Conservation (phyloP, 1,140 invertebrate genomes). For the Ceratosolen fusciceps region DNA sequence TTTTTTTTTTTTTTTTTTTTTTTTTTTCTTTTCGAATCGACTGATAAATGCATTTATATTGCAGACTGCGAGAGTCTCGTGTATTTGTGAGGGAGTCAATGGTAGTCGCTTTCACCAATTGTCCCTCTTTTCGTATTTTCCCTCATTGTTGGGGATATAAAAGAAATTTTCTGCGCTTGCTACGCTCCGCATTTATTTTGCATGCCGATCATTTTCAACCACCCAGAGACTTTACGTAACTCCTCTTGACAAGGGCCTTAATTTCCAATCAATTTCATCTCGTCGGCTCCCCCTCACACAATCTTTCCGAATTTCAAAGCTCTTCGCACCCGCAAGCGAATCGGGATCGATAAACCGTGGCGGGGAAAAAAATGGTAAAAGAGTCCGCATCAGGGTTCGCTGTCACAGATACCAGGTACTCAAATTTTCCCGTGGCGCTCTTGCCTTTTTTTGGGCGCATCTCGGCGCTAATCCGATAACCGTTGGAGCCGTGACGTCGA, state of each 20-base stretch:
- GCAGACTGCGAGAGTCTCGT: background rate
- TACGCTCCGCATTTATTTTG: background rate
- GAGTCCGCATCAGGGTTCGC: background rate
- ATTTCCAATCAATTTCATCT: slow-evolving; percentile 14
- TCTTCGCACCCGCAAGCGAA: slow-evolving; percentile 12
- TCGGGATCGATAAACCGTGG: slow-evolving; percentile 31
- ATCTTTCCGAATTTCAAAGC: background rate
- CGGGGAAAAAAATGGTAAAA: background rate
- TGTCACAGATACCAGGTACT: background rate
- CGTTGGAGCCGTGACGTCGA: background rate
- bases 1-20: no score
- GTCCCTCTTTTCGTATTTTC: slow-evolving; percentile 17
- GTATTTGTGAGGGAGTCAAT: background rate
- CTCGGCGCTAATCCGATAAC: slow-evolving; percentile 44
- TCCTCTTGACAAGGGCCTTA: slow-evolving; percentile 9
- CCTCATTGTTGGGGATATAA: background rate
- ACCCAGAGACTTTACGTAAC: background rate
- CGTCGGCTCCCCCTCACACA: background rate
- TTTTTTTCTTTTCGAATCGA: background rate
- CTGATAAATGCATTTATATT: background rate
- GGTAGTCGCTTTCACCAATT: background rate
- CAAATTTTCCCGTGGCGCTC: background rate
- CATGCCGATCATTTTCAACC: slow-evolving; percentile 4
- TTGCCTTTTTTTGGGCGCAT: slow-evolving; percentile 5
- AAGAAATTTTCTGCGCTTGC: background rate